These are phyloP conservation scores for Alcedo quadribrachys DNA, from an alignment of 2,797 vertebrate species.

Conservation along the genomic window DNA sequence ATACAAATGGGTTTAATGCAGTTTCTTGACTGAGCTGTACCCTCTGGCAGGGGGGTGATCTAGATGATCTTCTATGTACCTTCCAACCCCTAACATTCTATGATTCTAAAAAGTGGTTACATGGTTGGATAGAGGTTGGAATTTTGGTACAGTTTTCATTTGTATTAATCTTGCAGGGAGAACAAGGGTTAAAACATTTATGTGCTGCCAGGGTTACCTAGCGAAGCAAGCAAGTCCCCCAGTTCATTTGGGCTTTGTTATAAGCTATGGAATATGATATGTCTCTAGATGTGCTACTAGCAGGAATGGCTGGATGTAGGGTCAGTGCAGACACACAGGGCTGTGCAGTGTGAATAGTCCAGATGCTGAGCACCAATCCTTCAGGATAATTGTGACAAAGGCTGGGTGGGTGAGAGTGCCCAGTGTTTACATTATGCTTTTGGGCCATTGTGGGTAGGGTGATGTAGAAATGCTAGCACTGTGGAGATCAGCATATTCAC, in stretches of 20 bases:
- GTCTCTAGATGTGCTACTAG: background rate
- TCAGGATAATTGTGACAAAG: background rate
- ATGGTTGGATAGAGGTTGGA: background rate
- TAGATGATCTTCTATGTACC: no score
- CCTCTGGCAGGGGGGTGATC: background rate
- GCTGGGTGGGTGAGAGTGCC: background rate
- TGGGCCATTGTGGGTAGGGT: background rate
- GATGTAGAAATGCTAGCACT: constrained; percentile 22
- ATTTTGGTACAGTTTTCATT: background rate
- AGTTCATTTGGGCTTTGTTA: background rate
- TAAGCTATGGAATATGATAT: background rate
- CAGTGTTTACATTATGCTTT: background rate
- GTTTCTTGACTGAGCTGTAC: background rate
- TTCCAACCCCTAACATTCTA: no score
- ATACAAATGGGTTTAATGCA: background rate
- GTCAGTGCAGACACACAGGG: fast-evolving
- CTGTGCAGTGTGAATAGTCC: background rate
- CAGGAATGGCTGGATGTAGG: background rate
- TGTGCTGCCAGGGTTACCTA: background rate
- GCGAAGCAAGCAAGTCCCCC: background rate
- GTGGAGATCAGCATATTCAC: background rate
- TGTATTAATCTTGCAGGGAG: background rate
- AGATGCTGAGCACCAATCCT: background rate
- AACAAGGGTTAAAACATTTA: background rate
- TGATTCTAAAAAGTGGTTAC: background rate